These are phyloP conservation scores for Cuniculus paca DNA, from an alignment of 2,797 vertebrate genomes.

Conservation along the genomic window DNA sequence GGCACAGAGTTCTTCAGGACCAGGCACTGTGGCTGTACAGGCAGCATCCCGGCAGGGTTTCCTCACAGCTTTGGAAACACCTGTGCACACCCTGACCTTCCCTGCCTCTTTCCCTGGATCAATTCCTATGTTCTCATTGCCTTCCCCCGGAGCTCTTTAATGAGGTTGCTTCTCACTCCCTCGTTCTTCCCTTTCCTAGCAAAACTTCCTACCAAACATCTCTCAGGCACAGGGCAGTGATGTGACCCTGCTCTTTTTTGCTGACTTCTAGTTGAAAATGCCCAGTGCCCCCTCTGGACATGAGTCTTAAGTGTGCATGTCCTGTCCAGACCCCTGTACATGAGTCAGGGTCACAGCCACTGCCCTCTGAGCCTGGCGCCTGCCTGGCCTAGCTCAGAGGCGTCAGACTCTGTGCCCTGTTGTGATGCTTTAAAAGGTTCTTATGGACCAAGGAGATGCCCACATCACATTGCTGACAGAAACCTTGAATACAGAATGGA, in stretches of 20 bases:
- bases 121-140: neutral
- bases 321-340: neutral
- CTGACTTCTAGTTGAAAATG: neutral
- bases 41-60: neutral
- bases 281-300: neutral
- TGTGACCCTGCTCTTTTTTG: neutral
- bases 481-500: neutral
- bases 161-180: neutral
- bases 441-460: neutral
- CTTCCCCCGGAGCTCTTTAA: neutral
- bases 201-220: neutral
- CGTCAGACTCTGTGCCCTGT: neutral
- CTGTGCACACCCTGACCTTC: neutral
- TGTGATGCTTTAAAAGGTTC: neutral
- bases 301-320: neutral
- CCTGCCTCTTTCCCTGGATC: neutral
- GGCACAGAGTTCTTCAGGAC: neutral
- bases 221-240: neutral
- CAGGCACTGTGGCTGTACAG: neutral
- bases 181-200: neutral
- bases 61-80: neutral
- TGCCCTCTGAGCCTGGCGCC: neutral
- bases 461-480: accelerated
- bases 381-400: accelerated
- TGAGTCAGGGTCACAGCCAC: neutral